Evolutionary conservation across 2,888 invertebrate species (phyloP).

Genomic region (Lochmaea crataegi): DNA sequence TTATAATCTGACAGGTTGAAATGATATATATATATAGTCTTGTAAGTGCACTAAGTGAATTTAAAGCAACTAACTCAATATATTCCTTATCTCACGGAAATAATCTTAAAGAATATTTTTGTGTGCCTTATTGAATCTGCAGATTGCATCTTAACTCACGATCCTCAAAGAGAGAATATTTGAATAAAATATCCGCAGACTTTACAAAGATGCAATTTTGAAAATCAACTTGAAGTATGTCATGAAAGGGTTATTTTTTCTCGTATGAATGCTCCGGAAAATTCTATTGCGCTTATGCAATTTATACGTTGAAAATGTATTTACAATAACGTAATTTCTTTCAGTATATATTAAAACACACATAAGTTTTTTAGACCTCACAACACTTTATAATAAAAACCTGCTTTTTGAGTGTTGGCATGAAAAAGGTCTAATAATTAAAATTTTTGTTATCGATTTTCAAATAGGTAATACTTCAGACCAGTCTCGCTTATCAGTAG

Average conservation of each 20-base stretch:
- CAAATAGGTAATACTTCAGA: no score
- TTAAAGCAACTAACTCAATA: constrained; percentile 12
- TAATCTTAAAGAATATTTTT: constrained; percentile 9
- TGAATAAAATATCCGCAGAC: constrained; percentile 15
- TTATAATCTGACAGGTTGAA: not conserved
- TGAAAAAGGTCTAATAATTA: no score
- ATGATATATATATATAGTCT: not conserved
- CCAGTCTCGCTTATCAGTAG: no score
- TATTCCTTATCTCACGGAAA: constrained; percentile 13
- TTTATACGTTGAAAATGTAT: not conserved
- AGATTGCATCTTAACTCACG: constrained; percentile 11
- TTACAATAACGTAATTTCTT: not conserved
- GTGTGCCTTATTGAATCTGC: constrained; percentile 7
- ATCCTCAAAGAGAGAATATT: constrained; percentile 3
- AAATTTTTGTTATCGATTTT: no score
- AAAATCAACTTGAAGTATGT: not conserved
- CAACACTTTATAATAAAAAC: no score
- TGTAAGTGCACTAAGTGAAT: not conserved
- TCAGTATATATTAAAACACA: no score
- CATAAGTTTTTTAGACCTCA: no score
- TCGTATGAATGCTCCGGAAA: not conserved
- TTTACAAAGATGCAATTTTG: constrained; percentile 10
- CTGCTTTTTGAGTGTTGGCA: no score
- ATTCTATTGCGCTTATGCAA: not conserved
- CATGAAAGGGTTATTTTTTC: not conserved